Evolutionary conservation across 1,140 invertebrate genomes (phyloP).

Genomic region (Dryas iulia): DNA sequence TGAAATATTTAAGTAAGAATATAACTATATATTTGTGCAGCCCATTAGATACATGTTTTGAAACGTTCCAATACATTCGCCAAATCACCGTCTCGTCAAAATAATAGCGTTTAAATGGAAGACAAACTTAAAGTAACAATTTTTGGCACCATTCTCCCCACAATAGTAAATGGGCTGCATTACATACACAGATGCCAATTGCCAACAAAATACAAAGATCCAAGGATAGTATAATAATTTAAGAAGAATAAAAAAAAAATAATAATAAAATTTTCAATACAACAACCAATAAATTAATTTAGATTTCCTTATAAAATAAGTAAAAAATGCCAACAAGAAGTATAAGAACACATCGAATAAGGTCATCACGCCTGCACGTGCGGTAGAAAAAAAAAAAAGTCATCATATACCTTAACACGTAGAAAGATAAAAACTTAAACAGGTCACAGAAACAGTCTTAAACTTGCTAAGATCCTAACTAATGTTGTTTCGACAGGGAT

Average conservation of each 20-base stretch:
- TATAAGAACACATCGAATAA: constrained; percentile 79
- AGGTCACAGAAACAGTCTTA: constrained; percentile 80
- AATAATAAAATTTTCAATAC: constrained; percentile 77
- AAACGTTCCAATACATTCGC: constrained; percentile 25
- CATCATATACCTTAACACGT: constrained; percentile 64
- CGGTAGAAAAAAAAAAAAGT: constrained; percentile 51
- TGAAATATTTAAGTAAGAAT: constrained; percentile 26
- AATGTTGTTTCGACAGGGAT: constrained; percentile 77
- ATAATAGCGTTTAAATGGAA: constrained; percentile 59
- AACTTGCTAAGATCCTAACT: constrained; percentile 79
- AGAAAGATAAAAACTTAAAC: constrained; percentile 75
- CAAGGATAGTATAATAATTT: constrained; percentile 70
- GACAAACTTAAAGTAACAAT: constrained; percentile 59
- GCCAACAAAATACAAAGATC: constrained; percentile 60
- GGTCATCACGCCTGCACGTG: constrained; percentile 48
- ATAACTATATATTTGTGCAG: constrained; percentile 48
- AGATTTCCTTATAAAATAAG: constrained; percentile 80
- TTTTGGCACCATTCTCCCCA: constrained; percentile 53
- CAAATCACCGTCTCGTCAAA: constrained; percentile 31
- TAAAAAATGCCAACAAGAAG: constrained; percentile 80
- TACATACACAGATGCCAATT: constrained; percentile 65
- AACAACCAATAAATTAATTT: constrained; percentile 81
- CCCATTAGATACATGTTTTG: constrained; percentile 50
- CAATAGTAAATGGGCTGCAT: constrained; percentile 67
- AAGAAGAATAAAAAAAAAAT: constrained; percentile 71